Percentiles rank a stretch among this genome's conserved stretches.
Conservation (phyloP, 2,888 invertebrate species). For the Eupithecia subfuscata region DNA sequence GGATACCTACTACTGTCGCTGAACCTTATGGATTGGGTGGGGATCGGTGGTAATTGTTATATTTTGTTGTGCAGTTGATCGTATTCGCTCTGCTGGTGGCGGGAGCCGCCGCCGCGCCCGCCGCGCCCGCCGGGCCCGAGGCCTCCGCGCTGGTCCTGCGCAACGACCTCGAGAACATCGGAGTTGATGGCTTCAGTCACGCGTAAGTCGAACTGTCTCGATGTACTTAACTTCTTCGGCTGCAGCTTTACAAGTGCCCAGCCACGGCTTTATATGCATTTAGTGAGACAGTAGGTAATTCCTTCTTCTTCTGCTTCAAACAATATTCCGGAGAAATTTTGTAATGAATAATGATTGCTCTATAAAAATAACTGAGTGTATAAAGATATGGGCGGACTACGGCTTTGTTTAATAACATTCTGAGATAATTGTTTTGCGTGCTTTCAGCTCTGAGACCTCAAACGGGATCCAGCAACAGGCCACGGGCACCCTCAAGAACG, state of each 20-base stretch:
- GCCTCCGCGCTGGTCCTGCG: background rate
- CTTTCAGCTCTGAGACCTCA: slow-evolving; percentile 61
- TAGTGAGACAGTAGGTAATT: background rate
- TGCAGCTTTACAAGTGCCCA: background rate
- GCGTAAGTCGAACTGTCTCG: background rate
- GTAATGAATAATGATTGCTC: no score
- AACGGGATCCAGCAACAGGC: slow-evolving; percentile 60
- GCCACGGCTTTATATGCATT: background rate
- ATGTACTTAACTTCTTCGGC: background rate
- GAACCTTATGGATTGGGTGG: slow-evolving; percentile 11
- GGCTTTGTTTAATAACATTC: background rate
- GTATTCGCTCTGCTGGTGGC: slow-evolving; percentile 1
- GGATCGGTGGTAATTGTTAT: slow-evolving; percentile 14
- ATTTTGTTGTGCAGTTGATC: slow-evolving; percentile 6
- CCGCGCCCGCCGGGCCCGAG: slow-evolving; percentile 3
- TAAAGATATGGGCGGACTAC: background rate
- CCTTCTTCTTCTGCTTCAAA: background rate
- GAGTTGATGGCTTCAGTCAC: background rate
- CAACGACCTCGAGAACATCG: background rate
- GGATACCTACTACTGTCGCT: background rate
- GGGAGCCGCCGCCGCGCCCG: background rate
- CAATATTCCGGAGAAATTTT: background rate
- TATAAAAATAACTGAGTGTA: background rate
- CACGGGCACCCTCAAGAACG: slow-evolving; percentile 56
- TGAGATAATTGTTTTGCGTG: background rate